Evolutionary conservation across 1,140 invertebrate genomes (phyloP), one percentile per base, ranked within the genome.

Genomic region (Neuroterus valhalla): DNA sequence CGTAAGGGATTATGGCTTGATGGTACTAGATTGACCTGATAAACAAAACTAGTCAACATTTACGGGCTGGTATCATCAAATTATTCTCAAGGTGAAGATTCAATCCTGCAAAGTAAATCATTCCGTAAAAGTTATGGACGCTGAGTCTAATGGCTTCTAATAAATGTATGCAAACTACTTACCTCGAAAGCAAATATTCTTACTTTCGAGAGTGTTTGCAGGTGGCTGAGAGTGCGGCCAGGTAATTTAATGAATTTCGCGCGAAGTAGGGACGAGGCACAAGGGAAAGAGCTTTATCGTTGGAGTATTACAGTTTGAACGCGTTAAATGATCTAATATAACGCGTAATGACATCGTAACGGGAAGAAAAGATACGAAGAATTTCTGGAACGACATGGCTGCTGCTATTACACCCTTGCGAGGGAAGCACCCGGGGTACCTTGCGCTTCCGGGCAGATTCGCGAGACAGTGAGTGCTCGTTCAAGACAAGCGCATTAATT

Each of bases 271-370:
- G n/a, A 8, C 52, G 66, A 19, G 26, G 44, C 66, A 45, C 45
- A 44, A 44, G 68, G 23, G 78, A n/a, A 46, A 14, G 14, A 71
- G 70, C 77, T 80, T 80, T 80, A 80, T 66, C 38, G 31, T 43
- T 44, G 43, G 21, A 70, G 74, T 80, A 80, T 82, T 78, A 80
- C 75, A 74, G 38, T 23, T 38, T 44, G 55, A 76, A 71, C 72
- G 77, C 79, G 74, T 76, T 69, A 78, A 78, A 78, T 74, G 70
- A 72, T 81, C 79, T 78, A 81, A 81, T 82, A 81, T 79, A 79
- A 82, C 78, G 79, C 79, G 77, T 81, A 77, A 81, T 82, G 77
- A 79, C 78, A 74, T 77, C 78, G 80, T 82, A 82, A 80, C 75
- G 55, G 73, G 71, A 66, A 68, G 69, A 77, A 77, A 77, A 70